These are phyloP conservation scores for Clupea harengus DNA, from an alignment of 2,113 vertebrate species.

Conservation along the genomic window DNA sequence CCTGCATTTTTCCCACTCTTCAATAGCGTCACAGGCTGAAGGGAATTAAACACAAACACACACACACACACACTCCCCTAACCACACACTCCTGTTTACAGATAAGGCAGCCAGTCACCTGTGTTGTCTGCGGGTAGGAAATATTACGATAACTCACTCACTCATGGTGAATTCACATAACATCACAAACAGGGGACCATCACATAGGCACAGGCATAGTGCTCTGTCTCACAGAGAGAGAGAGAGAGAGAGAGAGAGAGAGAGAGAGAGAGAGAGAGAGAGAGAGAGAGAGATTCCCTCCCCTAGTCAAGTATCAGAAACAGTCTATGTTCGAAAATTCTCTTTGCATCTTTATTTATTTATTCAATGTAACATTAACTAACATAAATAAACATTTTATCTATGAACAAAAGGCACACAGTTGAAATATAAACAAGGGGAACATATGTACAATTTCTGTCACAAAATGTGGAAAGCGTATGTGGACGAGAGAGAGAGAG, in stretches of 20 bases:
- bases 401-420: conserved; percentile 90
- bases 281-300: neutral
- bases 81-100: neutral
- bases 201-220: neutral
- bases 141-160: neutral
- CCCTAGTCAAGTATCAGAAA: conserved; percentile 41
- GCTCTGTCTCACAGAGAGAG: neutral
- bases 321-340: conserved; percentile 38
- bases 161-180: neutral
- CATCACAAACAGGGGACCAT: neutral
- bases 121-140: neutral
- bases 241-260: neutral
- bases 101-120: neutral
- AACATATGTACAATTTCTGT: conserved; percentile 81
- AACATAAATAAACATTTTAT: conserved; percentile 88
- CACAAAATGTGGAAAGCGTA: conserved; percentile 58
- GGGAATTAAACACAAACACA: conserved; percentile 22
- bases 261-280: neutral
- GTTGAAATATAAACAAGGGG: conserved; percentile 84
- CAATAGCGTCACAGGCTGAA: conserved; percentile 25
- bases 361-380: conserved; percentile 83
- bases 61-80: conserved; percentile 6
- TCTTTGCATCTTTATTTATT: conserved; percentile 70
- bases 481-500: conserved; percentile 25
- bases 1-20: conserved; percentile 61